Conservation (phyloP, 2,113 vertebrate species). For the Brevimyrus niger region DNA sequence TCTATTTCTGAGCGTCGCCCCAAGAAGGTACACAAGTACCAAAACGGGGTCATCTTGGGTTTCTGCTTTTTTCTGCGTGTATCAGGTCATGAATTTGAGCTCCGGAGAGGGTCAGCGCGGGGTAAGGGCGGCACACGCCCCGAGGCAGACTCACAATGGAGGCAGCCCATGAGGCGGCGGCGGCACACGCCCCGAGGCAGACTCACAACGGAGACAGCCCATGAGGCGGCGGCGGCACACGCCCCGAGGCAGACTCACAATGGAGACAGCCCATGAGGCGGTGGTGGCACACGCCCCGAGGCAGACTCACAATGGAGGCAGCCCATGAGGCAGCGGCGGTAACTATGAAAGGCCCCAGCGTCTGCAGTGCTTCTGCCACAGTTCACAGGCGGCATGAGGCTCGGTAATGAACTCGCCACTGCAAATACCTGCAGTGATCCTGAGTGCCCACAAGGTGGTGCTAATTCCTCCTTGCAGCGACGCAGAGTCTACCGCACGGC, state of each 20-base stretch:
- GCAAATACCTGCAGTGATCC: neutral
- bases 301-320: neutral
- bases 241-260: neutral
- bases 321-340: neutral
- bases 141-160: neutral
- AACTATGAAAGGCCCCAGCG: neutral
- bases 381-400: neutral
- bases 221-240: no score
- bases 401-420: neutral
- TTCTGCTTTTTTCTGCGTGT: neutral
- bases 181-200: neutral
- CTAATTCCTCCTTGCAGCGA: neutral
- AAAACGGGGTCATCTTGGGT: neutral
- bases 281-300: no score
- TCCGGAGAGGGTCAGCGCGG: neutral
- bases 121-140: no score
- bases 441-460: neutral
- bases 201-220: no score
- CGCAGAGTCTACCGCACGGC: neutral
- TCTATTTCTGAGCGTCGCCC: neutral
- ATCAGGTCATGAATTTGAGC: neutral
- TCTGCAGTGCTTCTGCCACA: neutral
- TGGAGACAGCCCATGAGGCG: no score
- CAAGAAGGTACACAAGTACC: neutral
- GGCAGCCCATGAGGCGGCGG: no score